Conservation (phyloP, 2,797 vertebrate genomes). For the Zenarchopterus dispar region DNA sequence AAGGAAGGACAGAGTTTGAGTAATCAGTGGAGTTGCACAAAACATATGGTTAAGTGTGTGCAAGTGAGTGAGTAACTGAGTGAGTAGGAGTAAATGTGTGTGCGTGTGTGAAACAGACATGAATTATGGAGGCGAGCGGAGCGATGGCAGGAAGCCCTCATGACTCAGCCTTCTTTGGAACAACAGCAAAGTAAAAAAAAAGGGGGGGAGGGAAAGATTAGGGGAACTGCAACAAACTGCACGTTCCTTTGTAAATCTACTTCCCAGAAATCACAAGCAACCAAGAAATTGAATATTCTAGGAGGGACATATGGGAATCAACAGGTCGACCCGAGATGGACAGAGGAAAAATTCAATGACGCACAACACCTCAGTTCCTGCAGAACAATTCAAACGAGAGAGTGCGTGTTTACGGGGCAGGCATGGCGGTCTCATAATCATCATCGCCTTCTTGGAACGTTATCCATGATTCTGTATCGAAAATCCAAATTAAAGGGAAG, state of each 20-base stretch:
- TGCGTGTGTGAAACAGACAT: conserved; percentile 62
- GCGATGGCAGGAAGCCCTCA: conserved; percentile 69
- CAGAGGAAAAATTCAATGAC: conserved; percentile 3
- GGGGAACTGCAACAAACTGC: conserved; percentile 21
- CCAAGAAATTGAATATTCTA: conserved; percentile 9
- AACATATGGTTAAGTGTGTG: conserved; percentile 46
- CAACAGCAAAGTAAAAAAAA: conserved; percentile 40
- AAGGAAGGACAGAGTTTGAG: conserved; percentile 2
- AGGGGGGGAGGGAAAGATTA: conserved; percentile 7
- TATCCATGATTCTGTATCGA: no score
- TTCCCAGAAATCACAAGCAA: conserved; percentile 30
- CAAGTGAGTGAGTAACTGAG: conserved; percentile 13
- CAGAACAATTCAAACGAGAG: conserved; percentile 11
- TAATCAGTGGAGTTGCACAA: conserved; percentile 16
- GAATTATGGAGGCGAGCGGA: conserved; percentile 70
- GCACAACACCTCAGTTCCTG: conserved; percentile 5
- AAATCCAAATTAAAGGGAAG: no score
- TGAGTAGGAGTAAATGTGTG: conserved; percentile 51
- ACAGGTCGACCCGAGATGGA: conserved; percentile 11
- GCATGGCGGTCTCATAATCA: no score
- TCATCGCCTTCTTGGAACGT: no score
- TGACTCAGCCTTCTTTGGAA: conserved; percentile 77
- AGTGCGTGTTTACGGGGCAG: background rate
- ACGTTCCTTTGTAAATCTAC: conserved; percentile 27
- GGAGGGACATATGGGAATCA: conserved; percentile 33